Evolutionary conservation across 2,113 vertebrate genomes (phyloP), one percentile per base, ranked within the genome.

Genomic region (Ariopsis seemanni): DNA sequence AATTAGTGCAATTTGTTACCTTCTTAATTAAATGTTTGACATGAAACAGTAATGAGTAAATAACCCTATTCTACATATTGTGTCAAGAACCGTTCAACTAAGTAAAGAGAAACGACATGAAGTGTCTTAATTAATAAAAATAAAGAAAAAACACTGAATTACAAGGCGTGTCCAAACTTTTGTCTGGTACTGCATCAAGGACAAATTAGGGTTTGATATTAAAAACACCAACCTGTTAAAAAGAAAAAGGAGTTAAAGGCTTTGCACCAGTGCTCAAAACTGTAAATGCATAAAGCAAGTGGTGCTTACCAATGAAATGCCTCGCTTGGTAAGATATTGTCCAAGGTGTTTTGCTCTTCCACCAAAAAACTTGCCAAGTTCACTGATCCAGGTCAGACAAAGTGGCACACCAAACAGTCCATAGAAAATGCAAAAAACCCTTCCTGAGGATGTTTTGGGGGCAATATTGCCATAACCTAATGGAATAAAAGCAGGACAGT

Each of bases 371-470:
- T 99, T 99, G 52, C 98, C 98, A 74, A 99, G 94, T 91, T 98
- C 98, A 87, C 97, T 99, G 95, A 99, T 99, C 98, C 98, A 99
- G 0, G 97, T 98, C 86, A 99, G 95, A 91, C 98, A 99, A 71
- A 99, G 94, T 0, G 98, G 98, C 34, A 98, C 97, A 55, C 98
- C 98, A 52, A 99, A 99, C 30, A 99, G 97, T 9, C 98, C 98
- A 6, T 98, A 99, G 94, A 99, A 97, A 92, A 99, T 97, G 92
- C 98, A 99, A 92, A 99, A 99, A 22, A 97, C 95, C 50, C 97
- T 96, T 18, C 98, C 98, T 0, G 94, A 89, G 0, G 97, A 89
- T 0, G 98, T 99, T 94, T 99, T 99, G 0, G 98, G 98, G 63
- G 98, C 96, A 88, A 99, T 98, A 85, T 99, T 99, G 86, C 98